Conservation (phyloP, 2,797 vertebrate species). For the Trachops cirrhosus region DNA sequence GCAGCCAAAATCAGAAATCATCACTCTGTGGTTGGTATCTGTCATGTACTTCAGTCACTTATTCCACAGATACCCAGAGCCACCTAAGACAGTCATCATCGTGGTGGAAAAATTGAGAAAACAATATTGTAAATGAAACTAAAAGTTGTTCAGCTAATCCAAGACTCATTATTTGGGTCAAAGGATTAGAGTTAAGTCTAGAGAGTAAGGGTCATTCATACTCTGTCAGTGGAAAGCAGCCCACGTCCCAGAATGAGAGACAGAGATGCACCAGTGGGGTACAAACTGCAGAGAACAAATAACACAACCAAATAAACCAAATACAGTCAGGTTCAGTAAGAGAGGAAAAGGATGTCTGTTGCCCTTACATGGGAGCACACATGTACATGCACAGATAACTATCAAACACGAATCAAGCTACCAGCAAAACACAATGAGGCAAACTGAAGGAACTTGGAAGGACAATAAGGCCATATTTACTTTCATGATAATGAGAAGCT, state of each 20-base stretch:
- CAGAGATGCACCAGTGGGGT: rapidly evolving
- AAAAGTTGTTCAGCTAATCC: neutral
- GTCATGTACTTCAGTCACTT: neutral
- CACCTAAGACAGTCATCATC: neutral
- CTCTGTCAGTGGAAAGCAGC: neutral
- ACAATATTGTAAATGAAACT: neutral
- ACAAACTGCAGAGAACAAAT: neutral
- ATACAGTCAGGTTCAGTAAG: neutral
- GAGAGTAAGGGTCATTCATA: neutral
- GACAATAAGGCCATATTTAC: neutral
- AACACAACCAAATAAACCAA: neutral
- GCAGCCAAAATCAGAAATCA: neutral
- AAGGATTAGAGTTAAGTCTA: neutral
- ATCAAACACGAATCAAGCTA: neutral
- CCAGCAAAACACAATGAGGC: neutral
- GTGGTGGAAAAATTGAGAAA: rapidly evolving
- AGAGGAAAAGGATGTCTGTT: neutral
- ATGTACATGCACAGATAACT: neutral
- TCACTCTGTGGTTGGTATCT: neutral
- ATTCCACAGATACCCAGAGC: neutral
- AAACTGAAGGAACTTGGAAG: neutral
- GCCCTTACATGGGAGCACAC: neutral
- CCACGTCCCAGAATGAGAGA: neutral
- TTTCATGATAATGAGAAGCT: neutral
- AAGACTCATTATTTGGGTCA: neutral